Base-by-base conservation (phyloP, 2,113 vertebrate genomes). In the Strigops habroptila region DNA sequence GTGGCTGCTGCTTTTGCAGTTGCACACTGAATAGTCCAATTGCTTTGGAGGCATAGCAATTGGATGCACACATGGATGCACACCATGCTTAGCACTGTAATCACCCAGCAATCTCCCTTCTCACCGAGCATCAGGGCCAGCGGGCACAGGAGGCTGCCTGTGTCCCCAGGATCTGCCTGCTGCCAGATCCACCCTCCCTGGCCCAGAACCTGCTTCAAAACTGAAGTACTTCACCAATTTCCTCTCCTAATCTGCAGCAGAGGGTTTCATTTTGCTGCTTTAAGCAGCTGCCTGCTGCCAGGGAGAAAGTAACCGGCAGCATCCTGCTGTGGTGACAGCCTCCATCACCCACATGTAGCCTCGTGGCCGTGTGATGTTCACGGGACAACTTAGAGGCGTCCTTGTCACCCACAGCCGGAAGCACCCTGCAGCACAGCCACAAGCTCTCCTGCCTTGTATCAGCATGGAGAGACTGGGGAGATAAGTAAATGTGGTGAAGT, bases 111-210 rank as follows among this genome's bases (percentile, higher is more conserved):
- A 52, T 24, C 48, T 63, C 63, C 71, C 19, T 22, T 63, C 7
- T 7, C 33, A 25, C 10, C 0, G 3, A 27, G 13, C 73, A 46
- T 14, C 79, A 43, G 68, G 10, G 1, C 57, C 37, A 19, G 57
- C 0, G 0, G 46, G 46, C 70, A 39, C 1, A 0, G 33, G 8
- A 53, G 24, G 48, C 11, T 71, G 43, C 15, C 35, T 0, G 0
- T 9, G 16, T 37, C 84, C 81, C 49, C 44, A 8, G 35, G 30
- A 68, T 7, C 49, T 2, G 0, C 19, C 67, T 76, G 53, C 31
- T 17, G 57, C 10, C 33, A 82, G 13, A 44, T 5, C 53, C 23
- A 10, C 53, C 33, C 46, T 35, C 71, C 59, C 85, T 8, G 52
- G 15, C 51, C 51, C 52, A 84, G 48, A 6, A 91, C 7, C 39